Evolutionary conservation across 2,888 invertebrate species (phyloP).

Genomic region (Erebia palarica): DNA sequence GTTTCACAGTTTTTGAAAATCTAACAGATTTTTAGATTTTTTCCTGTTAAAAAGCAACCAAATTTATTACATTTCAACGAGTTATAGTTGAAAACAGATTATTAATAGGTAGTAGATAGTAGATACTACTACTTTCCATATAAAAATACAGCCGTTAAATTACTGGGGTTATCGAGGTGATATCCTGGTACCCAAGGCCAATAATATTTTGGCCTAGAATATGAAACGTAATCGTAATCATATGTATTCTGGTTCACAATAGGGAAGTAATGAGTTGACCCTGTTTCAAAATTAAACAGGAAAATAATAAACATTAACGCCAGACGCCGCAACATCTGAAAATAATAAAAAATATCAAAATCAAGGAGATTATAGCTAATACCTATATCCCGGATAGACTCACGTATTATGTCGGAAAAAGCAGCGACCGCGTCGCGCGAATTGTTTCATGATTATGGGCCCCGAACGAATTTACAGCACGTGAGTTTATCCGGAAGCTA

Average conservation of each 20-base stretch:
- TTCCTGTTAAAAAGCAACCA: background rate
- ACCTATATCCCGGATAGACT: no score
- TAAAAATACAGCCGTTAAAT: slow-evolving; percentile 54
- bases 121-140: slow-evolving; percentile 39
- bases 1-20: no score
- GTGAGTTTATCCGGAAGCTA: no score
- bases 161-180: slow-evolving; percentile 47
- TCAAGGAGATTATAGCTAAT: no score
- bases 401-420: no score
- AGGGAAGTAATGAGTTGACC: background rate
- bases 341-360: background rate
- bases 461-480: no score
- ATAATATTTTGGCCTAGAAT: slow-evolving; percentile 33
- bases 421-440: no score
- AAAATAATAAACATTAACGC: background rate
- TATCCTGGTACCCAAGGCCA: slow-evolving; percentile 67
- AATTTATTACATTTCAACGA: no score
- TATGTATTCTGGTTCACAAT: background rate
- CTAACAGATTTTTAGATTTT: no score
- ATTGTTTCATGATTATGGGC: no score
- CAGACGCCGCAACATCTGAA: slow-evolving; percentile 1
- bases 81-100: no score
- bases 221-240: background rate
- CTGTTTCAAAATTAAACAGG: background rate
- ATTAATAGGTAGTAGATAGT: no score